Evolutionary conservation across 2,888 invertebrate species (phyloP).

Genomic region (Polydrusus tereticollis): DNA sequence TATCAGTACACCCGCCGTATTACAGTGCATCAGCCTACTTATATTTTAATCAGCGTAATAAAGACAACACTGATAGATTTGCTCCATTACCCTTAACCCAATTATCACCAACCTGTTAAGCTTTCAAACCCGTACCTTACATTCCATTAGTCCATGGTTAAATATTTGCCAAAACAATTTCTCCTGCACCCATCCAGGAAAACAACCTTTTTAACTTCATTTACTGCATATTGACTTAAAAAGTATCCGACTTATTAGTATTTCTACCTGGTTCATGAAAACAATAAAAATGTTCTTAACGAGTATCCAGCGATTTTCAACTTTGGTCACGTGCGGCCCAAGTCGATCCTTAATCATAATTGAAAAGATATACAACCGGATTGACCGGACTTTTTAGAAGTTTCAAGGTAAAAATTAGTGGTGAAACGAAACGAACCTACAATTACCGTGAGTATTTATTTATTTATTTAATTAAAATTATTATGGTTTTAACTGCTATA

Average conservation of each 20-base stretch:
- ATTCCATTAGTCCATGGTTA: slow-evolving; percentile 17
- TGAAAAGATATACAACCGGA: slow-evolving; percentile 38
- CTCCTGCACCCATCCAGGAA: not conserved
- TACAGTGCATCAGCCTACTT: no score
- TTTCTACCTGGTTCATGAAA: slow-evolving; percentile 36
- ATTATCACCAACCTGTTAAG: not conserved
- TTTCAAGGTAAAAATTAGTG: slow-evolving; percentile 14
- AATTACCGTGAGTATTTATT: not conserved
- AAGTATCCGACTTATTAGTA: slow-evolving; percentile 35
- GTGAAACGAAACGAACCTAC: not conserved
- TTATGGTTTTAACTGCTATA: no score
- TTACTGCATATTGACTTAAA: slow-evolving; percentile 14
- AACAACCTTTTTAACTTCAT: slow-evolving; percentile 26
- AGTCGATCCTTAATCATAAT: slow-evolving; percentile 41
- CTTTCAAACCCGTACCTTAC: not conserved
- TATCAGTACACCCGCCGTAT: no score
- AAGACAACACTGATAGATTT: not conserved
- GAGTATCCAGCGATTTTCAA: slow-evolving; percentile 28
- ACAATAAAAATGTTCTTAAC: slow-evolving; percentile 35
- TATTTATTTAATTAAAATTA: no score
- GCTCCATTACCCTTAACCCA: not conserved
- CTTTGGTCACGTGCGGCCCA: slow-evolving; percentile 39
- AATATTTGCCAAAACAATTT: slow-evolving; percentile 26
- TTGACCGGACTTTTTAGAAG: slow-evolving; percentile 17
- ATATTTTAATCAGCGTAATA: no score